These are phyloP conservation scores for Zonitis immaculata DNA, from an alignment of 2,888 invertebrate species.

Conservation along the genomic window DNA sequence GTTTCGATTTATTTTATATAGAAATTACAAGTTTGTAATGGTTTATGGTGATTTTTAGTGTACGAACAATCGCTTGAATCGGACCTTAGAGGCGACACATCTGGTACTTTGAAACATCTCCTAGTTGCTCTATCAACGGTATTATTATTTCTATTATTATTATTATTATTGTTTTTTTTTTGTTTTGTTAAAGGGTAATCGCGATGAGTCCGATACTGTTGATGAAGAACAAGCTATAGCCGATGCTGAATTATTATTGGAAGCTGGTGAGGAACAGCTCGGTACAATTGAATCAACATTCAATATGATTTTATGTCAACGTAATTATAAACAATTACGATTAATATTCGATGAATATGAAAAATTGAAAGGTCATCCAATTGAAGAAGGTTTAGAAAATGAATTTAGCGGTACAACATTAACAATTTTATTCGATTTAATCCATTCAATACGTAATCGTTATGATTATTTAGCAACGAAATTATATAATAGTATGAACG, in stretches of 20 bases:
- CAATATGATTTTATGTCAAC: conserved; percentile 74
- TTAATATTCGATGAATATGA: conserved; percentile 61
- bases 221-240: conserved; percentile 19
- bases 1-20: too few relatives aligned
- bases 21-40: too few relatives aligned
- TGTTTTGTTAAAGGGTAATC: conserved; percentile 5
- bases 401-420: conserved; percentile 74
- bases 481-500: conserved; percentile 64
- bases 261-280: conserved; percentile 49
- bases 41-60: conserved; percentile 21
- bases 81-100: conserved; percentile 26
- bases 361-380: conserved; percentile 66
- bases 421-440: conserved; percentile 62
- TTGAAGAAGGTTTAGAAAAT: conserved; percentile 69
- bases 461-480: conserved; percentile 77
- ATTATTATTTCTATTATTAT: conserved; percentile 9
- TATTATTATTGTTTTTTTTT: conserved; percentile 2
- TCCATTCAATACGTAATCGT: conserved; percentile 64
- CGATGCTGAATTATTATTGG: conserved; percentile 25
- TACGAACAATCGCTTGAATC: conserved; percentile 26
- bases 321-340: conserved; percentile 62
- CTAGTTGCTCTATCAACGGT: conserved; percentile 29
- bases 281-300: conserved; percentile 84
- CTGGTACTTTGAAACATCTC: conserved; percentile 26
- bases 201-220: conserved; percentile 22